phyloP scores from a whole-genome alignment of 2,113 vertebrate species.

The Hemiprocne comata region DNA sequence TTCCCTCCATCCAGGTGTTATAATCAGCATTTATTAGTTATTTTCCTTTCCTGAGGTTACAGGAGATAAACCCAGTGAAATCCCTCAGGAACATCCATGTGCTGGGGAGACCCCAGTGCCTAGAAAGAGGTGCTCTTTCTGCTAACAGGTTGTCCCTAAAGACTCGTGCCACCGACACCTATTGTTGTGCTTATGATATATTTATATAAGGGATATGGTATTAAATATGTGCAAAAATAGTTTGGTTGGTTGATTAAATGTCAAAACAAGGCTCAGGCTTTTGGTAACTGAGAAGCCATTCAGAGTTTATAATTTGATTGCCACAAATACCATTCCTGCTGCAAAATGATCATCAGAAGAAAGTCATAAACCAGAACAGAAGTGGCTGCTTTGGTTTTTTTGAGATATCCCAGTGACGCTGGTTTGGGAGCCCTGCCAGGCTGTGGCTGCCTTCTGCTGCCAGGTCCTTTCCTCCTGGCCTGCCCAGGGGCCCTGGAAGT shows the following conservation, averaged over 20 bases:
- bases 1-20: neutral
- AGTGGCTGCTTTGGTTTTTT: neutral
- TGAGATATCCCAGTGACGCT: rapidly evolving
- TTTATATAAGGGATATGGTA: rapidly evolving
- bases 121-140: neutral
- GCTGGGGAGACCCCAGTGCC: neutral
- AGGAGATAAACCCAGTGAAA: neutral
- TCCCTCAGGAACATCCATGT: neutral
- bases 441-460: neutral
- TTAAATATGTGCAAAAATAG: rapidly evolving
- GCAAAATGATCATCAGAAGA: neutral
- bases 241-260: neutral
- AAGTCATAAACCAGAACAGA: neutral
- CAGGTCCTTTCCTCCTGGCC: neutral
- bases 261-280: neutral
- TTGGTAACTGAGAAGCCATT: neutral
- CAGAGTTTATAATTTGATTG: neutral
- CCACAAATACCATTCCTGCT: neutral
- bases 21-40: rapidly evolving
- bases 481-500: rapidly evolving
- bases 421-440: neutral
- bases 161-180: neutral
- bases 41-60: neutral
- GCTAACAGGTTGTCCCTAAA: neutral
- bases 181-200: rapidly evolving